A percentile compares a stretch with the other conserved stretches of the same genome.
Evolutionary conservation across 2,113 vertebrate genomes (phyloP).

Genomic region (Triplophysa dalaica): DNA sequence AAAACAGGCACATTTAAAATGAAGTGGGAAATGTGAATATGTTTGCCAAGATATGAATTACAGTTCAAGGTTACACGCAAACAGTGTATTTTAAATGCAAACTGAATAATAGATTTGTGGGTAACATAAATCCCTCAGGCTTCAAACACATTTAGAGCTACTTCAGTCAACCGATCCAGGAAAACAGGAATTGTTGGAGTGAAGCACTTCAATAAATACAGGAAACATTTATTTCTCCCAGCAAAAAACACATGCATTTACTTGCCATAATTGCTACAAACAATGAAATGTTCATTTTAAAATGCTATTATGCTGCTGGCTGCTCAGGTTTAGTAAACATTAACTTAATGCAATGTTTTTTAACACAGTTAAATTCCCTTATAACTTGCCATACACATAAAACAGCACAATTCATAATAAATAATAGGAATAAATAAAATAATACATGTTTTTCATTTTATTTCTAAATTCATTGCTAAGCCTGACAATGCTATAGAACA

Average conservation of each 20-base stretch:
- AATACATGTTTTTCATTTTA: not conserved
- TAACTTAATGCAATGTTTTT: conserved; percentile 1
- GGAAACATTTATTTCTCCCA: no score
- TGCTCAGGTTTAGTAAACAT: not conserved
- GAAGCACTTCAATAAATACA: not conserved
- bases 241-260: conserved; percentile 6
- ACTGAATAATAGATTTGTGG: conserved; percentile 1
- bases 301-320: conserved; percentile 9
- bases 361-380: not conserved
- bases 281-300: conserved; percentile 20
- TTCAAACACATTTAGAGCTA: conserved; percentile 6
- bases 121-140: conserved; percentile 6
- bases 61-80: conserved; percentile 27
- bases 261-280: conserved; percentile 1
- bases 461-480: no score
- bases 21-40: conserved; percentile 9
- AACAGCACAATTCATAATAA: not conserved
- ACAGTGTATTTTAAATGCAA: conserved; percentile 30
- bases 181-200: not conserved
- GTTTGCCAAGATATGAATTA: conserved; percentile 19
- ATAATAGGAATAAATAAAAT: not conserved
- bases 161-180: conserved; percentile 5
- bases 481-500: not conserved
- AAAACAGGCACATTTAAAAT: conserved; percentile 5
- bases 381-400: not conserved